Conservation (phyloP, 92 coral and sea anemone species). For the Phenganax marumi region DNA sequence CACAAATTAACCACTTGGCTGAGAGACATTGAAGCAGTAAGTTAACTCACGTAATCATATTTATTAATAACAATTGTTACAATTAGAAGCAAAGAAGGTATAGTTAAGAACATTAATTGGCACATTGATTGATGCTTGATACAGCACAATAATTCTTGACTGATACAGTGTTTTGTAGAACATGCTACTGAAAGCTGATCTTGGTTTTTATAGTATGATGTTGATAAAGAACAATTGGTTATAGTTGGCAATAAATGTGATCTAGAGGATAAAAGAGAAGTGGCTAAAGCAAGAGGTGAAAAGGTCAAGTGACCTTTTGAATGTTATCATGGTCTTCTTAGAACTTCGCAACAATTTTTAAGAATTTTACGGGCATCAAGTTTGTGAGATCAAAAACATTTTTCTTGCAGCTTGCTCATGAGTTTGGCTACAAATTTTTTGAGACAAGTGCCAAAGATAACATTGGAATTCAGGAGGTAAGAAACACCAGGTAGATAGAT, state of each 20-base stretch:
- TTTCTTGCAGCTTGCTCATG: constrained; percentile 62
- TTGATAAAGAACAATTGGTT: constrained; percentile 71
- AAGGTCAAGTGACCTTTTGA: constrained; percentile 39
- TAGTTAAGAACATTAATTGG: too few species aligned
- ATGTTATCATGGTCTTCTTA: not conserved
- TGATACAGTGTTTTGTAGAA: too few species aligned
- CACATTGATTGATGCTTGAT: too few species aligned
- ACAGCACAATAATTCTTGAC: too few species aligned
- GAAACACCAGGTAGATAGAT: not conserved
- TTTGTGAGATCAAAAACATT: not conserved
- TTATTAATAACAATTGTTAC: too few species aligned
- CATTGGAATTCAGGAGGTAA: constrained; percentile 63
- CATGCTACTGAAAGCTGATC: too few species aligned
- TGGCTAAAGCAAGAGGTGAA: constrained; percentile 53
- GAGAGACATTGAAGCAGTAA: constrained; percentile 70
- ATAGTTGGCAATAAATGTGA: constrained; percentile 84
- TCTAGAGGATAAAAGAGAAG: constrained; percentile 60
- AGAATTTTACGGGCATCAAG: not conserved
- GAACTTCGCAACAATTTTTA: not conserved
- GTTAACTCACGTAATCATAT: not conserved
- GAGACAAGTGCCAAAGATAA: constrained; percentile 73
- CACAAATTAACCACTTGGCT: constrained; percentile 81
- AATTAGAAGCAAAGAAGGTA: too few species aligned
- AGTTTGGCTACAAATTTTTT: constrained; percentile 63
- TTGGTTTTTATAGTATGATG: constrained; percentile 52